Evolutionary conservation across 2,888 invertebrate genomes (phyloP), one percentile per base, ranked within the genome.

Genomic region (Orthosia gracilis): DNA sequence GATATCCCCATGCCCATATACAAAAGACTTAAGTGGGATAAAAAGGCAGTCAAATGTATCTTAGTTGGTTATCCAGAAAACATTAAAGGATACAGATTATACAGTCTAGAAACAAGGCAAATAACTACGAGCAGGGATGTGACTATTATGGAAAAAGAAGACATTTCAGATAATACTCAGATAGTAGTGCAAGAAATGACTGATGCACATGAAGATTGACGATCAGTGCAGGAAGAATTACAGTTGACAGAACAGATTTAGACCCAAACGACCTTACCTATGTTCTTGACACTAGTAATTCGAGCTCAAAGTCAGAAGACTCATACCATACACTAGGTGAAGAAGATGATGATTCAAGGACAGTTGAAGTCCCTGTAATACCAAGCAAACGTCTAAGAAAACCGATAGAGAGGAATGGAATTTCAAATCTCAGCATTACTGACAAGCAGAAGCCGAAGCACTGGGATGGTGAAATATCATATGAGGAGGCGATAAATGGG

Each of bases 401-500:
- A 21, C 55, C 21, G 17, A 17, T 57, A 26, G 57, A 57, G 18
- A 26, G 57, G 17, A 26, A 23, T 57, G 57, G 57, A 3, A 4
- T 57, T 26, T 9, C 57, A 17, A n/a, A 40, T 21, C 55, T 55
- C 47, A 23, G 21, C 11, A 26, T 63, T 58, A 3, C 11, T 9
- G 57, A 55, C 23, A 26, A 26, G 15, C 18, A 17, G 40, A 7
- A 15, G 2, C 4, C 59, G 1, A 13, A 26, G 4, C 5, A 5
- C 31, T 31, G 31, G 31, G 31, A 31, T 45, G 54, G 59, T 13
- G 17, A 21, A 7, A 58, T 78, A 3, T 62, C 61, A 17, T 21
- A 67, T 12, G 21, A 52, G 26, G 77, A 80, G 0, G 73, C 52
- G 0, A 40, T 76, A 3, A 54, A 23, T 0, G 66, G 31, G 31